Evolutionary conservation across 2,888 invertebrate species (phyloP).

Genomic region (Spicauda simplicius): DNA sequence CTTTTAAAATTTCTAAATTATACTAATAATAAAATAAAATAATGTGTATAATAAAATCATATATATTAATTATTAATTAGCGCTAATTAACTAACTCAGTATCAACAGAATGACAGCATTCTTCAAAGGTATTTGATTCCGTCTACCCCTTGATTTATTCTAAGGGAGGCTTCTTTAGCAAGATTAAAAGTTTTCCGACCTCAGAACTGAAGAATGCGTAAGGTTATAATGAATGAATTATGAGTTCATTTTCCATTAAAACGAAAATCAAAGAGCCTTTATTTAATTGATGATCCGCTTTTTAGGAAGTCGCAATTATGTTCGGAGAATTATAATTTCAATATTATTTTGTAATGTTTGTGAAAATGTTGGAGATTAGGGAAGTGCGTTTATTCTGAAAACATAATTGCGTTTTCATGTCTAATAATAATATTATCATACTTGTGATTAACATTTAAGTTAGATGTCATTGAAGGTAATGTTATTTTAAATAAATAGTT

Average conservation of each 20-base stretch:
- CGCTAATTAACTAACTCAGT: slow-evolving; percentile 3
- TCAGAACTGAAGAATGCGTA: slow-evolving; percentile 61
- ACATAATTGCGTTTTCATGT: neutral
- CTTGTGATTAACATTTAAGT: too few relatives aligned
- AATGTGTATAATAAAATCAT: too few relatives aligned
- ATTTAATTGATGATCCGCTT: slow-evolving; percentile 23
- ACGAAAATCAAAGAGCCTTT: slow-evolving; percentile 49
- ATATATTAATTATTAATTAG: too few relatives aligned
- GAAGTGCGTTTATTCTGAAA: neutral
- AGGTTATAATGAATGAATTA: slow-evolving; percentile 64
- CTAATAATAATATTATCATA: too few relatives aligned
- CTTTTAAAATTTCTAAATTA: too few relatives aligned
- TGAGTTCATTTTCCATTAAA: slow-evolving; percentile 51
- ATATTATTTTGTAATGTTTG: neutral
- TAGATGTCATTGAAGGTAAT: too few relatives aligned
- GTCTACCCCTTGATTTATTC: slow-evolving; percentile 58
- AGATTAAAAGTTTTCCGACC: slow-evolving; percentile 65
- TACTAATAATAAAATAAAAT: too few relatives aligned
- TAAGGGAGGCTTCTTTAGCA: slow-evolving; percentile 50
- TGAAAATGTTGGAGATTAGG: neutral
- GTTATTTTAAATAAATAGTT: too few relatives aligned
- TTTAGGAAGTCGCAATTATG: slow-evolving; percentile 18
- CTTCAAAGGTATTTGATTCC: slow-evolving; percentile 36
- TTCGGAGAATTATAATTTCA: slow-evolving; percentile 4
- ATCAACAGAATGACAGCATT: slow-evolving; percentile 2